Evolutionary conservation across 2,888 invertebrate species (phyloP).

Genomic region (Hymenopus coronatus): DNA sequence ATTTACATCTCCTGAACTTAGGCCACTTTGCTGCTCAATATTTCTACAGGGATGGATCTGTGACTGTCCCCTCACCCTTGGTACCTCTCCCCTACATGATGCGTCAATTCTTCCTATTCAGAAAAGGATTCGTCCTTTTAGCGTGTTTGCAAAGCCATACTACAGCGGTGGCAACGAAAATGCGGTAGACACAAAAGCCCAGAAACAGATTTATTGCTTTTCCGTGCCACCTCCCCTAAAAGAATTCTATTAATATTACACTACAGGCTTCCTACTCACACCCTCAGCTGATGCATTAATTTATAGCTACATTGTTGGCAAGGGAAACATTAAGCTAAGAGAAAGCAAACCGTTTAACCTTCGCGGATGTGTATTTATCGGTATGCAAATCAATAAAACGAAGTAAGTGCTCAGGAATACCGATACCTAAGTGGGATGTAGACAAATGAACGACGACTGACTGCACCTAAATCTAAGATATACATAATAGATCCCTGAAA

Average conservation of each 20-base stretch:
- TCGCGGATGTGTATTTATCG: neutral
- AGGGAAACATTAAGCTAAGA: neutral
- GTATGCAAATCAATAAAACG: no score
- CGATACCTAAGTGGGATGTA: no score
- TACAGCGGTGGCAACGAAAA: neutral
- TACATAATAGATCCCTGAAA: no score
- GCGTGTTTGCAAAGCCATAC: constrained; percentile 10
- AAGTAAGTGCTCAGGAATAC: no score
- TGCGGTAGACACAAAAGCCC: neutral
- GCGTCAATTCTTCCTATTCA: constrained; percentile 14
- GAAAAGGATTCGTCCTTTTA: neutral
- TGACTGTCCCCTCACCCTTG: neutral
- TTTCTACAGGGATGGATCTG: neutral
- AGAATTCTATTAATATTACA: neutral
- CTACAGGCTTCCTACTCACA: neutral
- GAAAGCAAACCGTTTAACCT: neutral
- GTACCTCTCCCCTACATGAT: neutral
- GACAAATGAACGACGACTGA: no score
- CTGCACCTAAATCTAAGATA: no score
- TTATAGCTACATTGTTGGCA: neutral
- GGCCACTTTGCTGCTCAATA: neutral
- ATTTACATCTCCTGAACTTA: neutral
- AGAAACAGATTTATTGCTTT: constrained; percentile 9
- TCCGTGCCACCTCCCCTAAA: neutral
- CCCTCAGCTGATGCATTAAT: neutral